Evolutionary conservation across 92 coral and sea anemone genomes (phyloP).

Genomic region (Porites cylindrica): DNA sequence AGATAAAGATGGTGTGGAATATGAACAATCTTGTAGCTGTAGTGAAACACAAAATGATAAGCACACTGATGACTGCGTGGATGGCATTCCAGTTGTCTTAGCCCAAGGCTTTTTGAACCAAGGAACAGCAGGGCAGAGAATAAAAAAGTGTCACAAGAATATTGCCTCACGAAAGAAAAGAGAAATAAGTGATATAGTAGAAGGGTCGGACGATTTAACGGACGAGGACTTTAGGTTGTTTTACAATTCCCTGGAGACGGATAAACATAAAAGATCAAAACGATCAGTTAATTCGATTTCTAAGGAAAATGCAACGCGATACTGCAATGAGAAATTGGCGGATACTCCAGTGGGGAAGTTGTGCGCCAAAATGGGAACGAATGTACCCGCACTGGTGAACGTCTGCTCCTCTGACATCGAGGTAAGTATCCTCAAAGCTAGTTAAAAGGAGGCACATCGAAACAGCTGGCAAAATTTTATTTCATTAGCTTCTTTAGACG

Average conservation of each 20-base stretch:
- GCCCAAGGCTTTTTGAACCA: background rate
- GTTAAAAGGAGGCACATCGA: too few relatives aligned
- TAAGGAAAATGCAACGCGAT: constrained; percentile 30
- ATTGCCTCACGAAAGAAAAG: background rate
- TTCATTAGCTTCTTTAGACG: too few relatives aligned
- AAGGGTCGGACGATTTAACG: constrained; percentile 22
- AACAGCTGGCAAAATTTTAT: too few relatives aligned
- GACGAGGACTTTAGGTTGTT: constrained; percentile 5
- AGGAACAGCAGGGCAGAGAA: background rate
- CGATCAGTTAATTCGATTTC: constrained; percentile 8
- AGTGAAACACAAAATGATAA: background rate
- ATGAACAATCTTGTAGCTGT: background rate
- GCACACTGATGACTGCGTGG: background rate
- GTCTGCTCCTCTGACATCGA: constrained; percentile 27
- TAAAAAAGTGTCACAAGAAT: constrained; percentile 18
- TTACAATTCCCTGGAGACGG: background rate
- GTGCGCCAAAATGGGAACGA: constrained; percentile 43
- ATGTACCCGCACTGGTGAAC: constrained; percentile 28
- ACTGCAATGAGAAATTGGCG: constrained; percentile 4
- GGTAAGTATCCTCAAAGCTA: background rate
- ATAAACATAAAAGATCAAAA: background rate
- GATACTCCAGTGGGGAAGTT: constrained; percentile 20
- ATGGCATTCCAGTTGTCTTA: background rate
- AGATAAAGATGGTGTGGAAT: background rate
- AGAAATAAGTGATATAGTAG: background rate